Conservation (phyloP, 2,797 vertebrate species). For the Pitangus sulphuratus region DNA sequence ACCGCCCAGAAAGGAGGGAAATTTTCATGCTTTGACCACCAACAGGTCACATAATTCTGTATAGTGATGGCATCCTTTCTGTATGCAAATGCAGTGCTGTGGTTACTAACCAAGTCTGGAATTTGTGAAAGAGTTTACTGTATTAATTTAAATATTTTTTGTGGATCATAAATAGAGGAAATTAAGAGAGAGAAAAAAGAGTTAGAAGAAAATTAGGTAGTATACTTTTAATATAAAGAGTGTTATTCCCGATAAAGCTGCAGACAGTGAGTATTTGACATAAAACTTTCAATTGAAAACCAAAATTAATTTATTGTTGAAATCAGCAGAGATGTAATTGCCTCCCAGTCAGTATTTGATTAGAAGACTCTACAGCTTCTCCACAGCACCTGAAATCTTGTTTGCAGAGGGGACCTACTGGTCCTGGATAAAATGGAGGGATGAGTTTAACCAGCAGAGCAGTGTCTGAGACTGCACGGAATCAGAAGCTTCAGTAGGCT, state of each 20-base stretch:
- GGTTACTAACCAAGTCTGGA: not conserved
- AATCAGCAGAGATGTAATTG: not conserved
- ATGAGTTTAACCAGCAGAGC: not conserved
- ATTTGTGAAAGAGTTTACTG: not conserved
- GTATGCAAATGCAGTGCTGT: not conserved
- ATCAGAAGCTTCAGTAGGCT: not conserved
- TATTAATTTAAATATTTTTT: not conserved
- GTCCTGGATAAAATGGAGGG: not conserved
- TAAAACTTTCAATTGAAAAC: not conserved
- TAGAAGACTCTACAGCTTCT: not conserved
- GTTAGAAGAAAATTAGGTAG: not conserved
- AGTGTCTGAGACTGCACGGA: too few relatives aligned
- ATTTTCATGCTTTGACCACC: too few relatives aligned
- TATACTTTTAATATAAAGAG: not conserved
- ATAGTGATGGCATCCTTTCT: not conserved
- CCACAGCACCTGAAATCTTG: not conserved
- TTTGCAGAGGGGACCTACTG: rapidly evolving
- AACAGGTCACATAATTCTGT: rapidly evolving
- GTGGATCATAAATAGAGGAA: not conserved
- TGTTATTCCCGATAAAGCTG: not conserved
- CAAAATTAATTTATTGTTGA: not conserved
- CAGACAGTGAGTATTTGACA: not conserved
- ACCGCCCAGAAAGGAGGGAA: not conserved
- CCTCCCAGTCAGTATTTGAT: not conserved
- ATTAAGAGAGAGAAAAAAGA: not conserved